Base-by-base conservation (phyloP, 2,888 invertebrate genomes). In the Deilephila porcellus region DNA sequence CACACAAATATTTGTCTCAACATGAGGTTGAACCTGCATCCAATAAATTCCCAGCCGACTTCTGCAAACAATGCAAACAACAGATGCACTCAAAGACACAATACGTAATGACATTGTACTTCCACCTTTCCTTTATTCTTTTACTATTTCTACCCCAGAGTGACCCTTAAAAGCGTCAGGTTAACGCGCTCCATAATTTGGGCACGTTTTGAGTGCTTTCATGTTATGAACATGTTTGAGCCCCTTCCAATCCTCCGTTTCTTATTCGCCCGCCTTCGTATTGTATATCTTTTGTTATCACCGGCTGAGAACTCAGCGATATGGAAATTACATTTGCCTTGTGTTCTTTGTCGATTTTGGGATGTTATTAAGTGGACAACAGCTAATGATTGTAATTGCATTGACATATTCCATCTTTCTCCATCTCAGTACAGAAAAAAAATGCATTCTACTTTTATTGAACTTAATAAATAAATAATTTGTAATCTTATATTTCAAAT, bases 291-390 rank as follows among this genome's bases (percentile, higher is more conserved):
- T 67, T 52, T 64, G 20, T 45, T 19, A 34, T 60, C 29, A 45
- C 64, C 14, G 32, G 4, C 45, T 67, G 45, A 45, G 14, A 25
- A 8, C 60, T 20, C 60, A 60, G 25, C 20, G 5, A 29, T 45
- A 67, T n/a, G 45, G 45, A 52, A 45, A 45, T 37, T 64, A 64
- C 34, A n/a, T 64, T 37, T 64, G 19, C n/a, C 34, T 34, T 64
- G 8, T 37, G 19, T 34, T 11, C 1, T n/a, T n/a, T 37, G 8
- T 5, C 5, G 11, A 60, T 20, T 60, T 60, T 11, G 17, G 17
- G 3, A 4, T 14, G 60, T 60, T 60, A 60, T 25, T 37, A 11
- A 37, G 37, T 45, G 11, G 45, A 45, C 45, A 45, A 45, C 14
- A 45, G 11, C n/a, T n/a, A n/a, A n/a, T n/a, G n/a, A n/a, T n/a